phyloP scores from a whole-genome alignment of 2,888 invertebrate genomes.

The Orgyia antiqua region DNA sequence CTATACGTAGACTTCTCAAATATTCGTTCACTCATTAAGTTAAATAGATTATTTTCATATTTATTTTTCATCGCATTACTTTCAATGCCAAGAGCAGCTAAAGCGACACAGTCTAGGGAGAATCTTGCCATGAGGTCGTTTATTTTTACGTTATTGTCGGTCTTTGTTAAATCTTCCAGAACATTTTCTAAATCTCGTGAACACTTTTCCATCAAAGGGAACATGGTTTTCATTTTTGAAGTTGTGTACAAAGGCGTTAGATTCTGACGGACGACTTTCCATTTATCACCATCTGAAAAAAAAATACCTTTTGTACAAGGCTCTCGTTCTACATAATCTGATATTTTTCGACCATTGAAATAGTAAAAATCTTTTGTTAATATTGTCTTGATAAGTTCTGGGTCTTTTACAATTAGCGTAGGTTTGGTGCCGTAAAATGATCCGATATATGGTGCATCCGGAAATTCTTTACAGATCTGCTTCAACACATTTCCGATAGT shows the following conservation, averaged over 20 bases:
- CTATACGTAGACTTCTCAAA: constrained; percentile 6
- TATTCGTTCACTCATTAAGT: constrained; percentile 4
- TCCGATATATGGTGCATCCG: constrained; percentile 22
- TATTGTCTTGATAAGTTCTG: constrained; percentile 19
- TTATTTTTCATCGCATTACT: constrained; percentile 7
- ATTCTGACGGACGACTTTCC: constrained; percentile 24
- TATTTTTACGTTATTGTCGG: constrained; percentile 1
- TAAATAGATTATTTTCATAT: constrained; percentile 5
- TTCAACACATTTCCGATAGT: constrained; percentile 10
- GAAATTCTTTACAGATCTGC: constrained; percentile 18
- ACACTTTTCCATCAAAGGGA: constrained; percentile 23
- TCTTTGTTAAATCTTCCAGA: constrained; percentile 1
- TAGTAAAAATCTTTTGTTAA: constrained; percentile 25
- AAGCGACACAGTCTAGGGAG: constrained; percentile 4
- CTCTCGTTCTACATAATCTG: constrained; percentile 11
- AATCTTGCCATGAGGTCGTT: constrained; percentile 3
- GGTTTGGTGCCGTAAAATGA: constrained; percentile 24
- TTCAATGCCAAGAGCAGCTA: constrained; percentile 8
- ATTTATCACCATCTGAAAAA: constrained; percentile 12
- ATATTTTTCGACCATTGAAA: constrained; percentile 20
- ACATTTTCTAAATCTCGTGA: constrained; percentile 1
- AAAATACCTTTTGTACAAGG: constrained; percentile 6
- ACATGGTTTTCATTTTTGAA: constrained; percentile 21
- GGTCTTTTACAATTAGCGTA: constrained; percentile 20
- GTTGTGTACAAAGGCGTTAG: constrained; percentile 23